Percentiles rank a stretch among this genome's conserved stretches.
Conservation (phyloP, 2,888 invertebrate genomes). For the Orthonevra nobilis region DNA sequence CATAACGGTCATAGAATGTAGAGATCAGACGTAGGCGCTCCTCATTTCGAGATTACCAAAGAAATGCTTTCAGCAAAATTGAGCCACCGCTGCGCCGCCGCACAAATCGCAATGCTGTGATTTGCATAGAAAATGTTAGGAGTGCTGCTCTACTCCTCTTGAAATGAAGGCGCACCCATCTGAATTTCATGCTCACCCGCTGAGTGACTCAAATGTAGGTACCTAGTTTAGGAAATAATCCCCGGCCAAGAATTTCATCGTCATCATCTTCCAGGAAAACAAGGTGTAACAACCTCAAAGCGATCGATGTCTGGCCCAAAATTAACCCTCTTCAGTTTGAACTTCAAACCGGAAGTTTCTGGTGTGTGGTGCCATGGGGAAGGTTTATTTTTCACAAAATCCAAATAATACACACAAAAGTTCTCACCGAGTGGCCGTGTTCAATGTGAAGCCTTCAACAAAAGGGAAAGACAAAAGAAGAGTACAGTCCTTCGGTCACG, state of each 20-base stretch:
- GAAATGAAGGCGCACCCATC: constrained; percentile 62
- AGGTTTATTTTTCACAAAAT: constrained; percentile 53
- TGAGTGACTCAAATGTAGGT: constrained; percentile 1
- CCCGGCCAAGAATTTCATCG: constrained; percentile 25
- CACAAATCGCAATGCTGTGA: constrained; percentile 15
- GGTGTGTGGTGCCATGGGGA: neutral
- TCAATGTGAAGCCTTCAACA: too few species aligned
- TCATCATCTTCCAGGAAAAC: constrained; percentile 29
- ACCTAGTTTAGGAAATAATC: constrained; percentile 40
- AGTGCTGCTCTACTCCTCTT: constrained; percentile 29
- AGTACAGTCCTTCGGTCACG: constrained; percentile 49
- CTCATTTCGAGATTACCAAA: constrained; percentile 46
- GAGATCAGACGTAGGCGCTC: constrained; percentile 50
- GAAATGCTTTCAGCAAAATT: constrained; percentile 61
- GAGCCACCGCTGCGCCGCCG: neutral
- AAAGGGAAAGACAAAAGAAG: constrained; percentile 1
- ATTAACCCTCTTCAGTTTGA: constrained; percentile 10
- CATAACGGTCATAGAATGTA: too few species aligned
- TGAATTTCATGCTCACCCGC: constrained; percentile 26
- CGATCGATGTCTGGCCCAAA: constrained; percentile 35
- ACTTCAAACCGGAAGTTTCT: constrained; percentile 39
- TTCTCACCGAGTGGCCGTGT: neutral
- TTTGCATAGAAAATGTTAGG: constrained; percentile 63
- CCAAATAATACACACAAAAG: constrained; percentile 13
- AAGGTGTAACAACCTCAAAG: constrained; percentile 50